A percentile compares a stretch with the other conserved stretches of the same genome.
phyloP scores from a whole-genome alignment of 2,113 vertebrate genomes.

The Spilogale gracilis region DNA sequence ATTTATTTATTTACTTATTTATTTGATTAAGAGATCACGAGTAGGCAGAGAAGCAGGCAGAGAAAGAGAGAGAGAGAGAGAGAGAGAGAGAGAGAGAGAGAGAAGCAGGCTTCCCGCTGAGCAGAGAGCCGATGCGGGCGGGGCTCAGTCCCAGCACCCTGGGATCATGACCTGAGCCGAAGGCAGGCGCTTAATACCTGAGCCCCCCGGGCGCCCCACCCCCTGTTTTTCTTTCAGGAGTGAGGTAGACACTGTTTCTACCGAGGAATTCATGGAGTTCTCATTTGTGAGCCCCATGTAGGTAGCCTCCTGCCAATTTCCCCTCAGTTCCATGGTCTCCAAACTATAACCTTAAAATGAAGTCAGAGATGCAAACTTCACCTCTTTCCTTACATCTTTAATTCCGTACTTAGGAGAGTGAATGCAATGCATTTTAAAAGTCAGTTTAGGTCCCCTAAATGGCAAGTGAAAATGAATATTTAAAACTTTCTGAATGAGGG shows the following conservation, averaged over 20 bases:
- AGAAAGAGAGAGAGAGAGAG: too few relatives aligned
- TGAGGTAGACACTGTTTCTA: background rate
- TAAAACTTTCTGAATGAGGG: background rate
- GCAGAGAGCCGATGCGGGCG: too few relatives aligned
- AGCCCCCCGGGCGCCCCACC: background rate
- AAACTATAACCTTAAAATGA: background rate
- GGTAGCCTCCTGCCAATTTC: background rate
- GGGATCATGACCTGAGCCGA: too few relatives aligned
- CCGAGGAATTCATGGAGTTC: background rate
- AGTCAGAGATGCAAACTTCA: background rate
- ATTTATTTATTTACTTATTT: too few relatives aligned
- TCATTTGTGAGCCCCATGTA: background rate
- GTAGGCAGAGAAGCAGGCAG: too few relatives aligned
- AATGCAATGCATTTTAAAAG: background rate
- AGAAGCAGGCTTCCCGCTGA: too few relatives aligned
- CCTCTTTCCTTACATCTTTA: background rate
- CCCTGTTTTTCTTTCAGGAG: background rate
- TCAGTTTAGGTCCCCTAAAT: background rate
- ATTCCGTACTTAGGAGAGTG: background rate
- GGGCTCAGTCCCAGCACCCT: too few relatives aligned
- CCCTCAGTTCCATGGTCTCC: background rate
- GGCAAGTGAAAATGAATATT: background rate
- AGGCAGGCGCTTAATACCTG: too few relatives aligned
- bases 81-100: too few relatives aligned
- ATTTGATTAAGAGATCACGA: too few relatives aligned